Base-by-base conservation (phyloP, 2,888 invertebrate genomes). In the Sipha maydis region DNA sequence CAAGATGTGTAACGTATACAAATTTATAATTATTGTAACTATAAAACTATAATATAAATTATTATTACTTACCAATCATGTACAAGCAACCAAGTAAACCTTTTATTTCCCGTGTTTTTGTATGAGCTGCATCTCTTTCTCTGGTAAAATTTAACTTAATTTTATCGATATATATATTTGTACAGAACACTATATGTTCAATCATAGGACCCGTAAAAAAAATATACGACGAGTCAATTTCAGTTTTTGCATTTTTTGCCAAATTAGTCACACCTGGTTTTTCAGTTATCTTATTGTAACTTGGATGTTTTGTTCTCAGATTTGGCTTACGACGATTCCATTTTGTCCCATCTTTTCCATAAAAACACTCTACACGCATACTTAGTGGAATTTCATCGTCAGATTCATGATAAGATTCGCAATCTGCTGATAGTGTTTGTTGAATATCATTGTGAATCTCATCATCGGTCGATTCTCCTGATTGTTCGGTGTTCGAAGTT, bases 131-230 rank as follows among this genome's bases (percentile, higher is more conserved):
- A 80, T 80, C 54, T 78, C 56, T 54, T 61, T 80, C 67, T 67
- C 67, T 67, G 17, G 67, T 9, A 56, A 80, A 80, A 34, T 80
- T 80, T 80, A 25, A 28, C 67, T 80, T 80, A 34, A 80, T 67
- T 80, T 80, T 80, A 80, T 80, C 80, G 67, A 61, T 80, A 28
- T 80, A 77, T 41, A 80, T 80, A 67, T 80, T 80, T 34, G 67
- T 80, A 80, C 61, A 80, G 34, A 28, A 80, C n/a, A 80, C 80
- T 8, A 67, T 80, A 61, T 56, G 80, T 80, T 80, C 80, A 34
- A 80, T 38, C 80, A 80, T 80, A 80, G 67, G 67, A n/a, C 38
- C 38, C 67, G 80, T 80, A 80, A 77, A 77, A 38, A 77, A 77
- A 38, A 77, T 41, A 77, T 77, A 21, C 41, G 48, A 77, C 8